phyloP scores from a whole-genome alignment of 53 echinoderm and acorn worm species.

The Echinometra lucunter region DNA sequence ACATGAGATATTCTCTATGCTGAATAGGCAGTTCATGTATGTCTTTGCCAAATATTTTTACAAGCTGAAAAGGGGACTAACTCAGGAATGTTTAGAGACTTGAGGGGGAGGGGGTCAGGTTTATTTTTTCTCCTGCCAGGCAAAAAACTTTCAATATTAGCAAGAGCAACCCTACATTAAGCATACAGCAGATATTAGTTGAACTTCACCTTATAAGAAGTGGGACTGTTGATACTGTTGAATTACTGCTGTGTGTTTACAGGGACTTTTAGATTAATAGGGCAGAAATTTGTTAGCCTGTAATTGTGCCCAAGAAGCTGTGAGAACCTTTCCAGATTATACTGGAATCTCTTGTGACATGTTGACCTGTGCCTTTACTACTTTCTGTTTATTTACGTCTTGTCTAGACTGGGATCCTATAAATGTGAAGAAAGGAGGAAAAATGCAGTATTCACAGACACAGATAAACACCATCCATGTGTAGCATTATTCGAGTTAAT shows the following conservation, averaged over 20 bases:
- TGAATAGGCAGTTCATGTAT: conserved; percentile 52
- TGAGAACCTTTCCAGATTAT: conserved; percentile 28
- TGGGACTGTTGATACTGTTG: background rate
- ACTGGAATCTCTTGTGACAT: conserved; percentile 27
- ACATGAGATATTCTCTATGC: conserved; percentile 24
- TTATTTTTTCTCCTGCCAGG: conserved; percentile 47
- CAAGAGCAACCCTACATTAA: background rate
- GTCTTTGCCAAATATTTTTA: conserved; percentile 44
- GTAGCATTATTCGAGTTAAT: background rate
- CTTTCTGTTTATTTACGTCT: conserved; percentile 40
- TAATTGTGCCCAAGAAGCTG: conserved; percentile 1
- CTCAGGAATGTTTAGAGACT: conserved; percentile 45
- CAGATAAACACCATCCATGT: background rate
- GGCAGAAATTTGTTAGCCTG: background rate
- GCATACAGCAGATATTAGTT: background rate
- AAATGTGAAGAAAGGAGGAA: background rate
- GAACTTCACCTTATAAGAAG: conserved; percentile 2
- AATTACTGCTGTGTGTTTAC: conserved; percentile 5
- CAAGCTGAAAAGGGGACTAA: conserved; percentile 38
- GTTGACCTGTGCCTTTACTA: conserved; percentile 10
- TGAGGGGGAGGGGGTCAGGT: conserved; percentile 48
- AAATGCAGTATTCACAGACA: background rate
- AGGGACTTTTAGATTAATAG: conserved; percentile 19
- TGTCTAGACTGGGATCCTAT: conserved; percentile 2
- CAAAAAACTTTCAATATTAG: background rate